phyloP scores from a whole-genome alignment of 1,140 invertebrate genomes.

The Delia radicum region DNA sequence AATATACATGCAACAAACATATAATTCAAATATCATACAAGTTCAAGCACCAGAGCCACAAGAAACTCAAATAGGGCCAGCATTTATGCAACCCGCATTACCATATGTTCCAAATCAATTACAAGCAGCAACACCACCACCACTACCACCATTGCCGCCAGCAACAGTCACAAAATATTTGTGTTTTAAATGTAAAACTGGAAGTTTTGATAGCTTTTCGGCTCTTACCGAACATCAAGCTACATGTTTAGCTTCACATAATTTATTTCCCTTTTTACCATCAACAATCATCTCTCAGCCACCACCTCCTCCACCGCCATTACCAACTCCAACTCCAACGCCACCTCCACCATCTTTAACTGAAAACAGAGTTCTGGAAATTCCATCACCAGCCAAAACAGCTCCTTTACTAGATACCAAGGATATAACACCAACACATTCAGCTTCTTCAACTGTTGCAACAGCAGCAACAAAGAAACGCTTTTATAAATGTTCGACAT shows the following conservation, averaged over 20 bases:
- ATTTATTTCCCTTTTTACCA: slow-evolving; percentile 15
- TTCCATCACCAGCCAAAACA: background rate
- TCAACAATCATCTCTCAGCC: background rate
- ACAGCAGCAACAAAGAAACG: slow-evolving; percentile 67
- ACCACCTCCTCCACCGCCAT: background rate
- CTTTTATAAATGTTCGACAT: slow-evolving; percentile 75
- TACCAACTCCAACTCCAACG: background rate
- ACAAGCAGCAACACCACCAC: background rate
- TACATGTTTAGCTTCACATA: slow-evolving; percentile 21
- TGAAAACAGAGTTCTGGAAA: background rate
- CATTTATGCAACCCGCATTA: too few species aligned
- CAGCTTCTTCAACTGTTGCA: background rate
- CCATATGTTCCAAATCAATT: background rate
- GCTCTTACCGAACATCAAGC: slow-evolving; percentile 32
- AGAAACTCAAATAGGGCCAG: background rate
- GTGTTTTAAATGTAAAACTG: slow-evolving; percentile 44
- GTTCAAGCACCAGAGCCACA: background rate
- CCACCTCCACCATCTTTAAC: background rate
- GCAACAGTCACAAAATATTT: slow-evolving; percentile 8
- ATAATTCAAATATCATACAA: background rate
- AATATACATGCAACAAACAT: background rate
- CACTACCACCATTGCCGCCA: background rate
- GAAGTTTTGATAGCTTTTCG: slow-evolving; percentile 58
- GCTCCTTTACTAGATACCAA: background rate
- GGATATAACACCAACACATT: slow-evolving; percentile 24